Percentiles rank a stretch among this genome's conserved stretches.
phyloP scores from a whole-genome alignment of 2,113 vertebrate species.

The Caracal caracal region DNA sequence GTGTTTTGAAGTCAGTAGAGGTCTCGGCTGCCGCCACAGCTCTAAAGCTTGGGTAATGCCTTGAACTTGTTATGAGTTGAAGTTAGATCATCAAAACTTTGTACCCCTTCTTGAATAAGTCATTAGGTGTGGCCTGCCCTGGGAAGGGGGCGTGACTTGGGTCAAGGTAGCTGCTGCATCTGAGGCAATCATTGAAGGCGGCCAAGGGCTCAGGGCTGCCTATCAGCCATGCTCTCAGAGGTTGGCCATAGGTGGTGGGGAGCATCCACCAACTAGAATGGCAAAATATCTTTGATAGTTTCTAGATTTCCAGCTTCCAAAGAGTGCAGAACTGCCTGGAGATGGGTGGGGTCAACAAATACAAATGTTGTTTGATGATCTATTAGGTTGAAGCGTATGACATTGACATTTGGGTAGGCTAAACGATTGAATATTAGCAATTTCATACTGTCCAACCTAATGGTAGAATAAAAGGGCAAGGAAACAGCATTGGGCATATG shows the following conservation, averaged over 20 bases:
- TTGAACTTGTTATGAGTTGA: background rate
- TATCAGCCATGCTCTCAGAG: background rate
- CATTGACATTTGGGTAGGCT: background rate
- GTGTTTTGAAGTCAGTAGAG: background rate
- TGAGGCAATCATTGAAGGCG: background rate
- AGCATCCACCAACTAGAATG: background rate
- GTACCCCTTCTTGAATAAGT: background rate
- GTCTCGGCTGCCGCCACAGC: background rate
- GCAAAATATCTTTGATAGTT: constrained; percentile 24
- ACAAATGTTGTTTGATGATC: background rate
- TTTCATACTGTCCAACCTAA: background rate
- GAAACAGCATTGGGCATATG: background rate
- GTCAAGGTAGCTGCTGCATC: background rate
- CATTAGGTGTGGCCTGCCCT: background rate
- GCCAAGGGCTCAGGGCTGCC: background rate
- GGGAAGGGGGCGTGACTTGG: background rate
- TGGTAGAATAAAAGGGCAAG: background rate
- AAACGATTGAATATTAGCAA: background rate
- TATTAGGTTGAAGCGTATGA: background rate
- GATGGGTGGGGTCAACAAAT: background rate
- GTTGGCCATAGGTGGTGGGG: background rate
- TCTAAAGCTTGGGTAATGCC: constrained; percentile 6
- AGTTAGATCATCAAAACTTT: background rate
- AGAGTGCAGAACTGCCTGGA: background rate
- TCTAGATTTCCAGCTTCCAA: background rate